A percentile compares a stretch with the other conserved stretches of the same genome.
These are phyloP conservation scores for Ceratoteleas bidentatus DNA, from an alignment of 1,140 invertebrate species.

Conservation along the genomic window DNA sequence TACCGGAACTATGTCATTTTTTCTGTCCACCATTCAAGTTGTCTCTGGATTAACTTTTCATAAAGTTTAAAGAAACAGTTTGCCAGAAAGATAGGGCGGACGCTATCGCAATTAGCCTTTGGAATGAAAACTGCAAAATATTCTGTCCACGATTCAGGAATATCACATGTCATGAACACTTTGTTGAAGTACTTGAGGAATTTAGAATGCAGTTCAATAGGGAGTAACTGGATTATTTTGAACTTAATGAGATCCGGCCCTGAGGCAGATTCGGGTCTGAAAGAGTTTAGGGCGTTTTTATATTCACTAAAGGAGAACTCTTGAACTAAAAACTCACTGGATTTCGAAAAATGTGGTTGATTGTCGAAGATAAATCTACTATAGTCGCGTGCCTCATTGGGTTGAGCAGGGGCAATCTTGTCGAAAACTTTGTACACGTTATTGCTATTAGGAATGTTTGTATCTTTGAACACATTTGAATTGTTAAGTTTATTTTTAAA, in stretches of 20 bases:
- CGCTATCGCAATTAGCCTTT: neutral
- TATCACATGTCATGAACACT: neutral
- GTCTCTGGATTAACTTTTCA: neutral
- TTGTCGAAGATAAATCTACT: too few relatives aligned
- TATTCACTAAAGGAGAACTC: too few relatives aligned
- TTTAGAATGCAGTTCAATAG: neutral
- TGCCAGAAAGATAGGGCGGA: neutral
- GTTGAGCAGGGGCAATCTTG: constrained; percentile 1
- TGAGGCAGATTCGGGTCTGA: neutral
- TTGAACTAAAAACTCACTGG: too few relatives aligned
- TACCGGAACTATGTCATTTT: neutral
- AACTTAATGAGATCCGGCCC: neutral
- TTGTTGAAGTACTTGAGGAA: neutral
- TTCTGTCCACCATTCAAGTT: neutral
- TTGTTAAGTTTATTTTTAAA: constrained; percentile 24
- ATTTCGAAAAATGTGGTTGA: constrained; percentile 2
- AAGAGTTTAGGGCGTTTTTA: neutral
- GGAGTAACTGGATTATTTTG: constrained; percentile 2
- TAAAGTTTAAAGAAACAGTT: constrained; percentile 2
- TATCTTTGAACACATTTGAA: constrained; percentile 3
- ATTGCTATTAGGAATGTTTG: neutral
- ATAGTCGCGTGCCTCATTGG: too few relatives aligned
- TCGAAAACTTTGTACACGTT: constrained; percentile 1
- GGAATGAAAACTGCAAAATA: constrained; percentile 1
- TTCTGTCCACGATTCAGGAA: neutral